Base-by-base conservation (phyloP, 37 sponge, comb jelly and placozoan species). In the Amphimedon queenslandica region DNA sequence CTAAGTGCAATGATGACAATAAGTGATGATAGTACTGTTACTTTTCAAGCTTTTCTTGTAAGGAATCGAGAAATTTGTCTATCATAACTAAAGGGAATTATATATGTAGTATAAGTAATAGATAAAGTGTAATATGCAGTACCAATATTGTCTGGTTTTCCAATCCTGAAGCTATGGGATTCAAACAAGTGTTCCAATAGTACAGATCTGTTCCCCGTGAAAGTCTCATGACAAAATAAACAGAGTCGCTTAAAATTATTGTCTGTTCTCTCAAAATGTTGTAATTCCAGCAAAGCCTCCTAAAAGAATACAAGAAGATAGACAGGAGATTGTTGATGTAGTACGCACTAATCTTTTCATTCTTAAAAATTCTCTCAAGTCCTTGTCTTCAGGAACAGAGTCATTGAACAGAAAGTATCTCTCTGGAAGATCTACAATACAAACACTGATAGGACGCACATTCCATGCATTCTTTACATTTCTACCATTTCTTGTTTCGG, bases 81-180 rank as follows among this genome's bases (percentile, higher is more conserved):
- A 88, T 86, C 72, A 82, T 81, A 4, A 93, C 94, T 84, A 16
- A 31, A 73, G 24, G 24, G 39, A 72, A 39, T 67, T 32, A 13
- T 11, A 3, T 16, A 2, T 27, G 2, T 33, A 57, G 31, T 28
- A 37, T 37, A 41, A 75, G 4, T 23, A 30, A 43, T 31, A 40
- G 37, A 1, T 1, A 6, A 36, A 25, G 32, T n/a, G 2, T 32
- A 53, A 13, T 16, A 35, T 31, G 8, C 41, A 80, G 63, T 4
- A 91, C 92, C 92, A 1, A 93, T 37, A 56, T 85, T 93, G 55
- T 93, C 87, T 25, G 87, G 78, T 5, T 83, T 82, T 8, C 94
- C 94, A 10, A 93, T 78, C 67, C 74, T 93, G 70, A 93, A 93
- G 55, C 58, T 58, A 53, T 93, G 94, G n/a, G 37, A 37, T 24